These are phyloP conservation scores for Suricata suricatta DNA, from an alignment of 2,113 vertebrate genomes.

Conservation along the genomic window DNA sequence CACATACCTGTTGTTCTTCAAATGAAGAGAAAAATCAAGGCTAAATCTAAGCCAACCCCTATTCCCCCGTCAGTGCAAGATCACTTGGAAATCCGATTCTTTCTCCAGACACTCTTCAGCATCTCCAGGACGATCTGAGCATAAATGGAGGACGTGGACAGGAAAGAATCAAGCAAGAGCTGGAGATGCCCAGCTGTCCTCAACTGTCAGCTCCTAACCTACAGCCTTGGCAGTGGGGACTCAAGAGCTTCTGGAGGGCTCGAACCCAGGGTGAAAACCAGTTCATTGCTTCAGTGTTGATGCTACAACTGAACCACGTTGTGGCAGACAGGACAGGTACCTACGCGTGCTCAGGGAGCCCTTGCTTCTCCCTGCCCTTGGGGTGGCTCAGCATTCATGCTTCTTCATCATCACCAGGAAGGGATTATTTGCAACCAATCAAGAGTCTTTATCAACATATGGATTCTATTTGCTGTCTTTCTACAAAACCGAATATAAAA, in stretches of 20 bases:
- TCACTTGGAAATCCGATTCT: background rate
- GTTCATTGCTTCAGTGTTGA: background rate
- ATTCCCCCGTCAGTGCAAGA: background rate
- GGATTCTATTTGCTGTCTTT: background rate
- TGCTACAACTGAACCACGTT: background rate
- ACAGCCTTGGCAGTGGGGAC: background rate
- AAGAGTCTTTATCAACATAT: background rate
- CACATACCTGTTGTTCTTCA: background rate
- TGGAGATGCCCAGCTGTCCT: background rate
- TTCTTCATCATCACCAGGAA: background rate
- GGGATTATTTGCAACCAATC: background rate
- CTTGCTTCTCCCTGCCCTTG: background rate
- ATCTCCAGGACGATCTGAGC: background rate
- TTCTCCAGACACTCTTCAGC: background rate
- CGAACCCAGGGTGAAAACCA: conserved; percentile 2
- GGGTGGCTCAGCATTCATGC: background rate
- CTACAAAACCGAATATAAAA: background rate
- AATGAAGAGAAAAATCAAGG: conserved; percentile 3
- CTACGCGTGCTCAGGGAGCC: background rate
- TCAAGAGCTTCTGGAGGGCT: background rate
- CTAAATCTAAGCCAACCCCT: background rate
- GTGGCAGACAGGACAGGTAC: background rate
- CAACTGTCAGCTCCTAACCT: background rate
- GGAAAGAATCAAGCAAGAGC: background rate
- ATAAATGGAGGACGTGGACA: background rate